Conservation (phyloP, 1,140 invertebrate genomes). For the Ladona fulva region DNA sequence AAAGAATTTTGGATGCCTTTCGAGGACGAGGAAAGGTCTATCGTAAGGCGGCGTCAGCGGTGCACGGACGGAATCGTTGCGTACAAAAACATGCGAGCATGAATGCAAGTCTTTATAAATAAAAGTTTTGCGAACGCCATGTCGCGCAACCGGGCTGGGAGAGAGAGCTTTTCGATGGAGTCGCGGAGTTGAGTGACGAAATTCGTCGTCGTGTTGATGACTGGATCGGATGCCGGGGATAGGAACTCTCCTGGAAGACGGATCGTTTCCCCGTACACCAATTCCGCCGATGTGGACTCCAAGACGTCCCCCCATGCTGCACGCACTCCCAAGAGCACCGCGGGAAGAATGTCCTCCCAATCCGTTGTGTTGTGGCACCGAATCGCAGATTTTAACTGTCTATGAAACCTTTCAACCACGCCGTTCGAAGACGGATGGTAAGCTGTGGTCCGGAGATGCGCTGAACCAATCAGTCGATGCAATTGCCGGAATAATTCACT, state of each 20-base stretch:
- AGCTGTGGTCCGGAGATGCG: constrained; percentile 16
- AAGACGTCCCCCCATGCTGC: constrained; percentile 27
- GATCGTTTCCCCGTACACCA: constrained; percentile 24
- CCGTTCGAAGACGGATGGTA: constrained; percentile 19
- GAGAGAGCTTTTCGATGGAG: too few relatives aligned
- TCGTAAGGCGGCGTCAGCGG: constrained; percentile 28
- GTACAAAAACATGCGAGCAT: constrained; percentile 28
- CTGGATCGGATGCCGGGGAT: background rate
- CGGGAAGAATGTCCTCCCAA: constrained; percentile 25
- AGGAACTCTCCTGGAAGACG: constrained; percentile 25
- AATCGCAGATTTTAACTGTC: constrained; percentile 11
- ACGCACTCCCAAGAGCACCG: constrained; percentile 23
- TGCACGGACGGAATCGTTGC: constrained; percentile 28
- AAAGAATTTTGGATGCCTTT: too few relatives aligned
- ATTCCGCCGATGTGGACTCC: constrained; percentile 20
- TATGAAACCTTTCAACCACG: constrained; percentile 11
- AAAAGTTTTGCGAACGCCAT: constrained; percentile 23
- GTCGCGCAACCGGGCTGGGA: constrained; percentile 18
- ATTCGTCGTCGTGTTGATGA: too few relatives aligned
- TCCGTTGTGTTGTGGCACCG: constrained; percentile 14
- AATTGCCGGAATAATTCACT: constrained; percentile 16
- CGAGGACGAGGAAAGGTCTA: too few relatives aligned
- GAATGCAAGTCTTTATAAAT: constrained; percentile 25
- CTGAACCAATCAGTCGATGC: too few relatives aligned
- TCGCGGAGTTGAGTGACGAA: too few relatives aligned